Conservation (phyloP, 2,797 vertebrate species). For the Squalus acanthias region DNA sequence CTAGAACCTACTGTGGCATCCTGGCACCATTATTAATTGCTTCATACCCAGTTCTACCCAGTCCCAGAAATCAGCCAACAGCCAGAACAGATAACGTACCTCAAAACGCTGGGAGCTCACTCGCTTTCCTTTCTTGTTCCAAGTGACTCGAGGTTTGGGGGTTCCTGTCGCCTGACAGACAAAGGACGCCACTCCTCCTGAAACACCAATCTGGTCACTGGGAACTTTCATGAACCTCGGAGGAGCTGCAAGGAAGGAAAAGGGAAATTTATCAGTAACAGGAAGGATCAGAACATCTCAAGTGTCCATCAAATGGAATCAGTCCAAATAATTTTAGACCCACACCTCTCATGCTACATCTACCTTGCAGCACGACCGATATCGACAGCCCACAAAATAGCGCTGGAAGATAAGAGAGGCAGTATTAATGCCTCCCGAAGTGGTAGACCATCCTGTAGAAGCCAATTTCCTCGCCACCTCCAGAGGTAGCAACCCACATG, state of each 20-base stretch:
- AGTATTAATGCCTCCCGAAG: neutral
- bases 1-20: neutral
- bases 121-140: conserved; percentile 97
- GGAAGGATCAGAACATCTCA: neutral
- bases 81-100: conserved; percentile 55
- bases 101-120: conserved; percentile 95
- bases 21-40: neutral
- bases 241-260: conserved; percentile 48
- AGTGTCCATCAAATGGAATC: neutral
- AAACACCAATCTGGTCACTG: conserved; percentile 88
- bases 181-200: conserved; percentile 90
- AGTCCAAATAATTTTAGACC: neutral
- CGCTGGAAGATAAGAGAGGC: neutral
- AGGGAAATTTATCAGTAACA: neutral
- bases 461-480: neutral
- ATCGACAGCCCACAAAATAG: neutral
- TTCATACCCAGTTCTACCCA: neutral
- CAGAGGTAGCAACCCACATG: neutral
- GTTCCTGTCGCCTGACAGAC: conserved; percentile 90
- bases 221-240: conserved; percentile 82
- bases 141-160: conserved; percentile 86
- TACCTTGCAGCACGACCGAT: neutral
- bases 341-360: neutral
- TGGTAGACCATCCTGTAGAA: neutral
- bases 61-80: neutral